Evolutionary conservation across 2,113 vertebrate species (phyloP).

Genomic region (Procavia capensis): DNA sequence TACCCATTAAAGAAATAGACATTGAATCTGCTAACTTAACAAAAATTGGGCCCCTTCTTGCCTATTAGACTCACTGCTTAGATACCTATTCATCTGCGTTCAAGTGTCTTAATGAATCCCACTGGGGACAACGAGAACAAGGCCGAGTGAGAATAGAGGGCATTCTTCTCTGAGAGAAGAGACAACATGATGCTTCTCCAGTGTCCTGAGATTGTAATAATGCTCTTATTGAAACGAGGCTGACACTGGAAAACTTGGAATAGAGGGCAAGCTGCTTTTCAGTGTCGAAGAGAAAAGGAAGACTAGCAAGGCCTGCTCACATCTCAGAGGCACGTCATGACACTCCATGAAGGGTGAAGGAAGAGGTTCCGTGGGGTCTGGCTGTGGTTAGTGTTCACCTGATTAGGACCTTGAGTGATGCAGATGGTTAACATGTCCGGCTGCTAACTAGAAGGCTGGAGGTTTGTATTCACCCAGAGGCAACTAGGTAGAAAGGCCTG

Average conservation of each 20-base stretch:
- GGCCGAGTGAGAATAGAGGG: neutral
- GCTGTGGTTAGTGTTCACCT: no score
- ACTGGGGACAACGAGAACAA: neutral
- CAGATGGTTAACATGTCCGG: neutral
- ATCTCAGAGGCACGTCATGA: neutral
- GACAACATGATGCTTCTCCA: neutral
- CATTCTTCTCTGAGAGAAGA: neutral
- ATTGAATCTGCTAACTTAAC: neutral
- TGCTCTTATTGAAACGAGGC: neutral
- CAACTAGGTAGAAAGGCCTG: neutral
- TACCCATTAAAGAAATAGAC: conserved; percentile 64
- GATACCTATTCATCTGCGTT: conserved; percentile 50
- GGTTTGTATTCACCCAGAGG: neutral
- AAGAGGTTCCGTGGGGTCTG: no score
- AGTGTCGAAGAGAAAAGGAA: neutral
- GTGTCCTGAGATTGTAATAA: neutral
- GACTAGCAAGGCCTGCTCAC: neutral
- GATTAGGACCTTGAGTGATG: no score
- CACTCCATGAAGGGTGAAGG: fast-evolving
- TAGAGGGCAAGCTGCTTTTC: neutral
- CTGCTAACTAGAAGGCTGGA: neutral
- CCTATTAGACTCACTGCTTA: conserved; percentile 52
- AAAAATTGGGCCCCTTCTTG: neutral
- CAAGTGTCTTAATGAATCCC: conserved; percentile 59
- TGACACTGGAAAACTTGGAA: neutral